Evolutionary conservation across 1,140 invertebrate genomes (phyloP), one percentile per base, ranked within the genome.

Genomic region (Aphelenchoides avenae): DNA sequence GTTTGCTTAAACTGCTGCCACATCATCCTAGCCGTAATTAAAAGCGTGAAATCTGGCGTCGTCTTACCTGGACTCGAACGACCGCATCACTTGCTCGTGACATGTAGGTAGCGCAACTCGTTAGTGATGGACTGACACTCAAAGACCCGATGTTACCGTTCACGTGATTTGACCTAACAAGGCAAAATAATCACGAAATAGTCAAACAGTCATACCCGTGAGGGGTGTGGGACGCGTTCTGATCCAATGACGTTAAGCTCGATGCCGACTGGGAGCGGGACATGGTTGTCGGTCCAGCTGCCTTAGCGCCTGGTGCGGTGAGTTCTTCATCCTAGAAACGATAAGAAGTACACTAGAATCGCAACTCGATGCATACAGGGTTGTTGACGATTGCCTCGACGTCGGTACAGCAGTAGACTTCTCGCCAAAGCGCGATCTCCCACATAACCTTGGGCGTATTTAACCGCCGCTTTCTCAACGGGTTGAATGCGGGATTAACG

Each of bases 351-450:
- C n/a, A 36, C 34, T 13, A 13, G 34, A 36, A 36, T 13, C 18
- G 13, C 34, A 36, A 36, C 27, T 48, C 29, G 52, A 18, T 11
- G 41, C 40, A 37, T 52, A 61, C 63, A 5, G 63, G 53, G 37
- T 69, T 61, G 26, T 65, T 65, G 27, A 65, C 41, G 13, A 59
- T 22, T n/a, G 30, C n/a, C 31, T 65, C 63, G 5, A 29, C 39
- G 27, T 13, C 11, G 11, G 63, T 63, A 33, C 66, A 70, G 37
- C 47, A 65, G 39, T 70, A 65, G 7, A 44, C 66, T 13, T 65
- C 63, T 31, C 59, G 33, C 63, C 63, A 65, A n/a, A 67, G n/a
- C 22, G 65, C 24, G n/a, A 65, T 27, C 50, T 65, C 63, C 3
- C 20, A 30, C 33, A 61, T 30, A n/a, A 37, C 13, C 39, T 61